Evolutionary conservation across 2,113 vertebrate species (phyloP).

Genomic region (Ovibos moschatus): DNA sequence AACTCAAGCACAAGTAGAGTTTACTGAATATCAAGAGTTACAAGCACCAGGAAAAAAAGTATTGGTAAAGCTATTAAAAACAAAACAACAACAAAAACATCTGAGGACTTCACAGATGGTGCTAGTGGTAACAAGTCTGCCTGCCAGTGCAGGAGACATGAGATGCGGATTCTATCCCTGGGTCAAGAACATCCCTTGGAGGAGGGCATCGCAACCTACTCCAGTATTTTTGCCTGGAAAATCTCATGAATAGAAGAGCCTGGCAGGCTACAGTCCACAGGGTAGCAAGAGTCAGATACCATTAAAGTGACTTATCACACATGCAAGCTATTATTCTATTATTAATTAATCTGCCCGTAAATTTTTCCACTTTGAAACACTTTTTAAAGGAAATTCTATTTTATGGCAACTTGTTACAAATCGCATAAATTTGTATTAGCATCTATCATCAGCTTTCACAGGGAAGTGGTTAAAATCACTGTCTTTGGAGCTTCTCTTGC

Average conservation of each 20-base stretch:
- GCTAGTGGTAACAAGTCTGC: not conserved
- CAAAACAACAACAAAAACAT: not conserved
- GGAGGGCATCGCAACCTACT: not conserved
- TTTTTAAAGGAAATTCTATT: not conserved
- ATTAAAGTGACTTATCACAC: not conserved
- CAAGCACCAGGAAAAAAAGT: not conserved
- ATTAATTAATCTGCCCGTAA: not conserved
- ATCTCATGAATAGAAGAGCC: not conserved
- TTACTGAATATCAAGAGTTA: not conserved
- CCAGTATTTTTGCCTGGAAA: not conserved
- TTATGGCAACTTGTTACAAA: not conserved
- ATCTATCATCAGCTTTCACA: not conserved
- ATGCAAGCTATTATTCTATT: not conserved
- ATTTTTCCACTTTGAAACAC: not conserved
- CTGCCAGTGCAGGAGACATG: not conserved
- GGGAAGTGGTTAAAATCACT: not conserved
- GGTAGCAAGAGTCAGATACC: not conserved
- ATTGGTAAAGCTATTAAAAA: not conserved
- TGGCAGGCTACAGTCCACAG: not conserved
- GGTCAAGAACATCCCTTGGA: not conserved
- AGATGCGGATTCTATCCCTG: not conserved
- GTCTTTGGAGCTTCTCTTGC: not conserved
- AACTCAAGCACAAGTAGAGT: not conserved
- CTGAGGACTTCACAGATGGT: not conserved
- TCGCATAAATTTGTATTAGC: not conserved